Base-by-base conservation (phyloP, 1,140 invertebrate species). In the Drosophila sechellia region DNA sequence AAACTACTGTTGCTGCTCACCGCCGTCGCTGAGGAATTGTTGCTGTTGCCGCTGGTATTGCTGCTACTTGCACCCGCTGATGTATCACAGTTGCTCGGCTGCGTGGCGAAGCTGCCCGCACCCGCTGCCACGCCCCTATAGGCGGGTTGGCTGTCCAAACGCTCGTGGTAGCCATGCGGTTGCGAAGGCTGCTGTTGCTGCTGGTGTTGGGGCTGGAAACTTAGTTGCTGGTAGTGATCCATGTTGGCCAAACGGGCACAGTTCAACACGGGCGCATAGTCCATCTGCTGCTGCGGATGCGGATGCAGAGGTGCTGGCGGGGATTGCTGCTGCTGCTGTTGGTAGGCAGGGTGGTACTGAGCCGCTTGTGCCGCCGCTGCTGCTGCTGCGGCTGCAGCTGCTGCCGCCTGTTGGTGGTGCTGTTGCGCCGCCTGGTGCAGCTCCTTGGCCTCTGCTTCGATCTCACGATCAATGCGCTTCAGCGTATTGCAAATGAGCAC, bases 401-500 rank as follows among this genome's bases (percentile, higher is more conserved):
- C 72, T 12, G 75, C 77, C 12, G 81, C 81, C 63, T 86, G 76
- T 58, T 86, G 79, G 6, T 89, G 85, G 15, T 79, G 77, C 48
- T 89, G 81, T 17, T 81, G 79, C 3, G 79, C 93, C 56, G 94
- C 94, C 69, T 93, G 90, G 50, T 91, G 90, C 59, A 90, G 91
- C 74, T 94, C 94, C 79, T 93, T 94, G 66, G 93, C 94, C 92
- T 98, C 97, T 42, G 95, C 94, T 92, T 97, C 96, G 94, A 98
- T 96, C 92, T 98, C 97, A 27, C 96, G 94, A 93, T 98, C 97
- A 74, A 99, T 96, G 81, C 96, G 95, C 90, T 98, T 95, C 52
- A 98, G 92, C 8, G 98, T 98, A 92, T 98, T 99, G 93, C 97
- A 98, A 76, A 99, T 98, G 42, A 99, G 95, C 74, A 99, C 98